Base-by-base conservation (phyloP, 2,113 vertebrate species). In the Cyprinodon variegatus region DNA sequence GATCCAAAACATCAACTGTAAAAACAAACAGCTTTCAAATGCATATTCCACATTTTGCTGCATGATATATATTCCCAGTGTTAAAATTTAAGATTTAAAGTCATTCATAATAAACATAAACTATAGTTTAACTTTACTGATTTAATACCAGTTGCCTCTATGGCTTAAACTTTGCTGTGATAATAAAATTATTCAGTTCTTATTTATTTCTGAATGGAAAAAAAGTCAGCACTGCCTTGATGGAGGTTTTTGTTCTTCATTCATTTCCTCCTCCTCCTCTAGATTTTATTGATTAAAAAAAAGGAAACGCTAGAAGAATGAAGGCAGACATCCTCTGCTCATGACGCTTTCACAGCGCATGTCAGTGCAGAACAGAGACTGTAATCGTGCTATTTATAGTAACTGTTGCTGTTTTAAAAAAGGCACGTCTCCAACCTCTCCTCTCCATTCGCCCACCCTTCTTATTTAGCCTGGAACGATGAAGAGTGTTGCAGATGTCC, bases 361-460 rank as follows among this genome's bases (percentile, higher is more conserved):
- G 93, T 88, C 90, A 57, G 82, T 57, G 46, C 38, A 74, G 78
- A 83, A 74, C 66, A 76, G 72, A 81, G 78, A 82, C 87, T 87
- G 83, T 84, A 88, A 92, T 70, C 77, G 17, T 45, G 89, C 92
- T 95, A 94, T 94, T 90, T 93, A 91, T 95, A 93, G 92, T 62
- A 82, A 76, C 86, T 80, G 90, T 91, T 90, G 87, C 87, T 45
- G 74, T 76, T 87, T 76, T 22, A 79, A 74, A 48, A 75, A 36
- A 40, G 73, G 76, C 76, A 36, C 45, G 70, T 77, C 62, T 74
- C 61, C 63, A 68, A 83, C 65, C 70, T 70, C 65, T 74, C 64
- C 60, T 15, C 77, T 48, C 36, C n/a, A 10, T 15, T 17, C 20
- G 36, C 70, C 53, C 68, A 62, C 72, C 73, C 39, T 15, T 61